Evolutionary conservation across 2,888 invertebrate genomes (phyloP).

Genomic region (Pseudolycoriella hygida): DNA sequence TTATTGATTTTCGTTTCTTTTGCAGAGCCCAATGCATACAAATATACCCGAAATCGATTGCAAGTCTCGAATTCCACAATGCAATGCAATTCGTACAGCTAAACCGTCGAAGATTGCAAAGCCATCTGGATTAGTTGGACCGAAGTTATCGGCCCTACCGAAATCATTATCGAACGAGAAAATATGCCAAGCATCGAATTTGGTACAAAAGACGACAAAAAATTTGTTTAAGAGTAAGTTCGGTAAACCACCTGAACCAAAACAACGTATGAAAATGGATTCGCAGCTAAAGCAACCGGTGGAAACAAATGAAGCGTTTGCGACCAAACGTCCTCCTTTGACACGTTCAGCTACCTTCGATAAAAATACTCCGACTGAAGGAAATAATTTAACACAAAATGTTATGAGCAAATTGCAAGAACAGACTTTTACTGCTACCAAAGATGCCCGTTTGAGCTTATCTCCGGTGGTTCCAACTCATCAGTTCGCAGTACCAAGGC

Average conservation of each 20-base stretch:
- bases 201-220: not conserved
- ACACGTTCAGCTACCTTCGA: not conserved
- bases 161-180: not conserved
- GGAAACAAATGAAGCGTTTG: not conserved
- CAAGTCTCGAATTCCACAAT: slow-evolving; percentile 20
- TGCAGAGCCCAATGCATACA: slow-evolving; percentile 23
- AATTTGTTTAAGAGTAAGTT: not conserved
- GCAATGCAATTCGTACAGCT: slow-evolving; percentile 12
- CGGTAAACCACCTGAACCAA: too few relatives aligned
- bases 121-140: not conserved
- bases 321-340: not conserved
- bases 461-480: too few relatives aligned
- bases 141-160: not conserved
- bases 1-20: slow-evolving; percentile 7
- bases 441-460: too few relatives aligned
- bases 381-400: too few relatives aligned
- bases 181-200: not conserved
- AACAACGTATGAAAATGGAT: too few relatives aligned
- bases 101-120: not conserved
- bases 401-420: too few relatives aligned
- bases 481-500: too few relatives aligned
- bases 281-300: not conserved
- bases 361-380: too few relatives aligned
- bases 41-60: slow-evolving; percentile 25
- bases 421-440: too few relatives aligned